These are phyloP conservation scores for Garra rufa DNA, from an alignment of 2,113 vertebrate species.

Conservation along the genomic window DNA sequence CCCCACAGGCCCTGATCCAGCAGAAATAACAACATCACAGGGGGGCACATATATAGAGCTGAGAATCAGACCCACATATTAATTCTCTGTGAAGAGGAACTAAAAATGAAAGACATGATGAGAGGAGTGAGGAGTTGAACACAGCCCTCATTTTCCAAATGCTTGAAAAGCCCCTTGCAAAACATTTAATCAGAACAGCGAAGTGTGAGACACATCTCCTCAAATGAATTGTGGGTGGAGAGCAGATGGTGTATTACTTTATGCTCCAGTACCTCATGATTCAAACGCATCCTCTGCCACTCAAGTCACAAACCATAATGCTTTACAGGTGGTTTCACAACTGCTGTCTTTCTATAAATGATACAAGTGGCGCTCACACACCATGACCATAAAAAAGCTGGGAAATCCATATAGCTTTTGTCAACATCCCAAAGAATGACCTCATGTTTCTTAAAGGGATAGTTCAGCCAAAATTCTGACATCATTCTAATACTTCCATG, in stretches of 20 bases:
- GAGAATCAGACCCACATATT: constrained; percentile 1
- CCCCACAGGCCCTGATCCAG: constrained; percentile 8
- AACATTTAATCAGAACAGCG: neutral
- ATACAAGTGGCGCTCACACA: constrained; percentile 11
- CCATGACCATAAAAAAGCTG: neutral
- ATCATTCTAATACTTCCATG: neutral
- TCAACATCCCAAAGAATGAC: neutral
- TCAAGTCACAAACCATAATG: constrained; percentile 29
- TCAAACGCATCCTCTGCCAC: constrained; percentile 20
- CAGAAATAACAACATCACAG: constrained; percentile 38
- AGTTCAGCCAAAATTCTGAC: neutral
- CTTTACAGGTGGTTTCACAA: constrained; percentile 56
- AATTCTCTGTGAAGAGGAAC: constrained; percentile 23
- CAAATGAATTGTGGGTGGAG: neutral
- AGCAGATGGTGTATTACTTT: constrained; percentile 34
- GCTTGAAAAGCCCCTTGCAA: neutral
- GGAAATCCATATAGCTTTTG: neutral
- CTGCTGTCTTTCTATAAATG: constrained; percentile 15
- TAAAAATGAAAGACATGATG: constrained; percentile 2
- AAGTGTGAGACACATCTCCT: constrained; percentile 5
- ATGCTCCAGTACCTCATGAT: constrained; percentile 26
- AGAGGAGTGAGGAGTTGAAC: neutral
- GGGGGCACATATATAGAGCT: constrained; percentile 11
- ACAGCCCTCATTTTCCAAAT: neutral
- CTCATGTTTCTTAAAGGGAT: neutral